These are phyloP conservation scores for Vollenhovia emeryi DNA, from an alignment of 1,140 invertebrate genomes.

Conservation along the genomic window DNA sequence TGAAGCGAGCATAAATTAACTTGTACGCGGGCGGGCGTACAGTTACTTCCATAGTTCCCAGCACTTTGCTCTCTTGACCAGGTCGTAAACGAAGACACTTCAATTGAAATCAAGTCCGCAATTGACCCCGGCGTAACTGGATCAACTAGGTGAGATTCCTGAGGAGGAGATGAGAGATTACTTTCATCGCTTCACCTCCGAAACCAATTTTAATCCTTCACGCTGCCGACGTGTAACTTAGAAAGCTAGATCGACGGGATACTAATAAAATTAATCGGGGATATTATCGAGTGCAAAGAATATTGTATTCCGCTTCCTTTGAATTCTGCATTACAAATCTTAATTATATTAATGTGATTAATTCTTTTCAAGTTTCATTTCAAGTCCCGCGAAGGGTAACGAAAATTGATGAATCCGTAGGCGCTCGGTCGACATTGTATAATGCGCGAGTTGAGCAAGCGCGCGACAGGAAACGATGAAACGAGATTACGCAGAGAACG, in stretches of 20 bases:
- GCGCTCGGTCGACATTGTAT: neutral
- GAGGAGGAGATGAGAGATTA: neutral
- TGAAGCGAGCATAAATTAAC: slow-evolving; percentile 77
- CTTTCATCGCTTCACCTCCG: neutral
- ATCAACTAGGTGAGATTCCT: neutral
- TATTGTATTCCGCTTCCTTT: neutral
- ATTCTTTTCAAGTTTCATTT: neutral
- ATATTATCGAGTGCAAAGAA: neutral
- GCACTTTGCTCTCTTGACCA: slow-evolving; percentile 27
- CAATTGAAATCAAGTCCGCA: neutral
- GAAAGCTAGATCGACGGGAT: neutral
- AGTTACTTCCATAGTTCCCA: neutral
- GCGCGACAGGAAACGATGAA: slow-evolving; percentile 44
- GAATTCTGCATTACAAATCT: neutral
- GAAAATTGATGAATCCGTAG: neutral
- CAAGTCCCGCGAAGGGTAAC: neutral
- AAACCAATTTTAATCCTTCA: neutral
- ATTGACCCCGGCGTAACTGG: neutral
- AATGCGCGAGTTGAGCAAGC: neutral
- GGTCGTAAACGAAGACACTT: neutral
- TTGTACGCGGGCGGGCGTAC: neutral
- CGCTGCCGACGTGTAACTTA: too few relatives aligned
- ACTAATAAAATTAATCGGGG: neutral
- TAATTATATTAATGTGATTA: neutral
- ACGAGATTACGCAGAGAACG: slow-evolving; percentile 48